These are phyloP conservation scores for Anomalospiza imberbis DNA, from an alignment of 2,797 vertebrate species.

Conservation along the genomic window DNA sequence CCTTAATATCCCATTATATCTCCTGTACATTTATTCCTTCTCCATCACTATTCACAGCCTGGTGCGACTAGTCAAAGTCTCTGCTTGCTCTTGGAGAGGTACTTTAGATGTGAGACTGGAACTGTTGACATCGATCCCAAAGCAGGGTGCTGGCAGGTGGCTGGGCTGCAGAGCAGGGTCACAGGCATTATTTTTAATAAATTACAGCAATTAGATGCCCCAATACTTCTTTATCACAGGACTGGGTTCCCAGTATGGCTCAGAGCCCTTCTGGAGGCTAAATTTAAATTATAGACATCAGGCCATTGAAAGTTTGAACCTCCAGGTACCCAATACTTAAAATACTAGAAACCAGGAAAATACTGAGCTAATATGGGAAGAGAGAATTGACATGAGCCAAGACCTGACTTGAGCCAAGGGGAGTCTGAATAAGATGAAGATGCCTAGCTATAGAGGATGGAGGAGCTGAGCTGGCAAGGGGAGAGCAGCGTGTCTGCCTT, in stretches of 20 bases:
- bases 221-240: background rate
- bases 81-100: background rate
- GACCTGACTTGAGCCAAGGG: background rate
- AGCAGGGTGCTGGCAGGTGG: background rate
- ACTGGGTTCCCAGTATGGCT: background rate
- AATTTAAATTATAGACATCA: background rate
- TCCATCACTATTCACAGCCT: background rate
- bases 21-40: background rate
- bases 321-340: background rate
- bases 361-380: background rate
- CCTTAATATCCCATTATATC: background rate
- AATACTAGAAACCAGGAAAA: background rate
- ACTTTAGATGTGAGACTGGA: background rate
- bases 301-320: background rate
- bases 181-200: background rate
- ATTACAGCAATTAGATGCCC: background rate
- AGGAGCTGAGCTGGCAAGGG: background rate
- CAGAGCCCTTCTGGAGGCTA: background rate
- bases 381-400: background rate
- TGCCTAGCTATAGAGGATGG: background rate
- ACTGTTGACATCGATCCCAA: fast-evolving
- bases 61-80: background rate
- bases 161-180: background rate
- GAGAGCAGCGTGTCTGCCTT: background rate
- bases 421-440: background rate